Conservation (phyloP, 2,797 vertebrate species). For the Darevskia mixta region DNA sequence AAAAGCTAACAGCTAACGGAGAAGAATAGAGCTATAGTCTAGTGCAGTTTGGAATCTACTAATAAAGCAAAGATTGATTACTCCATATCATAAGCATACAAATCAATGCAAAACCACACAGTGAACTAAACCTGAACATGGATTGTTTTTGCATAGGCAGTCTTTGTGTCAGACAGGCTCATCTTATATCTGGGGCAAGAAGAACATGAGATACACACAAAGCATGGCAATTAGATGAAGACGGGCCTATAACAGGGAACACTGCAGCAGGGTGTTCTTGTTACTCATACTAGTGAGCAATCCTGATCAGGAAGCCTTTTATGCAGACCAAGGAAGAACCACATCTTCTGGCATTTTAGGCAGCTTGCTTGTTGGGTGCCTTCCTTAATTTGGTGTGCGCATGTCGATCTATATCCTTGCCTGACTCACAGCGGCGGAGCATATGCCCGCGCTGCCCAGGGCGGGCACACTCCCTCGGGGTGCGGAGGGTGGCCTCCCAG, state of each 20-base stretch:
- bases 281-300: not conserved
- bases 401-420: too few species aligned
- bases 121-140: not conserved
- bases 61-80: not conserved
- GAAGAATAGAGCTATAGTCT: constrained; percentile 7
- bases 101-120: not conserved
- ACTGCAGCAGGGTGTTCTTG: not conserved
- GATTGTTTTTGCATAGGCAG: rapidly evolving
- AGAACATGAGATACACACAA: not conserved
- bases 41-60: constrained; percentile 1
- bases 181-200: not conserved
- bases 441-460: too few species aligned
- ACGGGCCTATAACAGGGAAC: not conserved
- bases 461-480: too few species aligned
- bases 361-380: not conserved
- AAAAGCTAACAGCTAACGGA: constrained; percentile 33
- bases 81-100: not conserved
- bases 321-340: not conserved
- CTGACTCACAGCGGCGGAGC: too few species aligned
- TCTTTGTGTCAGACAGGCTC: not conserved
- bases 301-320: not conserved
- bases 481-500: too few species aligned
- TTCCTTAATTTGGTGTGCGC: too few species aligned
- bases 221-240: not conserved
- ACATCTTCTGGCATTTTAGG: not conserved